Base-by-base conservation (phyloP, 2,113 vertebrate genomes). In the Ictalurus furcatus region DNA sequence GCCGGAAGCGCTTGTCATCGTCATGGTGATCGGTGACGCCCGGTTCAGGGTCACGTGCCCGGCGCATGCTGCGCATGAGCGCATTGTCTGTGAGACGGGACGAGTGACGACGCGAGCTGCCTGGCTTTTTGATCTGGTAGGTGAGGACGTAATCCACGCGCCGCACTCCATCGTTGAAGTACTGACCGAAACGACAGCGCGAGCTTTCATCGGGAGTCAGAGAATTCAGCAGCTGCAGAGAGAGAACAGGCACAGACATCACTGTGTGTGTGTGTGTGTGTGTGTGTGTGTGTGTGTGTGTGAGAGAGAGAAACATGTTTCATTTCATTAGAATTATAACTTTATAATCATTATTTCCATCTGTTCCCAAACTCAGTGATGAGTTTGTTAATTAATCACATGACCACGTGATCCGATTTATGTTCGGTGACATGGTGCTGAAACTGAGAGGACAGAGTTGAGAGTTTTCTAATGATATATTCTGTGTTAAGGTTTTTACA, bases 91-190 rank as follows among this genome's bases (percentile, higher is more conserved):
- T 93, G 6, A 95, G 93, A 28, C 96, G 93, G 30, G 95, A 91
- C 17, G 95, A 65, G 71, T 94, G 93, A 14, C 94, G 93, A 86
- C 91, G 95, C 16, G 95, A 95, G 0, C 92, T 85, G 0, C 95
- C 92, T 0, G 95, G 92, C 92, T 97, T 97, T 94, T 99, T 99
- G 92, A 98, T 95, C 3, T 96, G 96, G 93, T 98, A 99, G 19
- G 97, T 97, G 80, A 99, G 94, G 90, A 99, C 94, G 21, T 98
- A 99, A 92, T 99, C 98, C 65, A 99, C 98, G 16, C 96, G 97
- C n/a, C 97, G 96, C 93, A 96, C 95, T 67, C 98, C 98, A 0
- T 99, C 98, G 84, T 96, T 91, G 94, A 99, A 98, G 95, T 97
- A 99, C n/a, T 98, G 96, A 69, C 98, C 98, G 0, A 95, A 96